Percentiles rank a stretch among this genome's conserved stretches.
These are phyloP conservation scores for Synaphobranchus kaupii DNA, from an alignment of 2,797 vertebrate genomes.

Conservation along the genomic window DNA sequence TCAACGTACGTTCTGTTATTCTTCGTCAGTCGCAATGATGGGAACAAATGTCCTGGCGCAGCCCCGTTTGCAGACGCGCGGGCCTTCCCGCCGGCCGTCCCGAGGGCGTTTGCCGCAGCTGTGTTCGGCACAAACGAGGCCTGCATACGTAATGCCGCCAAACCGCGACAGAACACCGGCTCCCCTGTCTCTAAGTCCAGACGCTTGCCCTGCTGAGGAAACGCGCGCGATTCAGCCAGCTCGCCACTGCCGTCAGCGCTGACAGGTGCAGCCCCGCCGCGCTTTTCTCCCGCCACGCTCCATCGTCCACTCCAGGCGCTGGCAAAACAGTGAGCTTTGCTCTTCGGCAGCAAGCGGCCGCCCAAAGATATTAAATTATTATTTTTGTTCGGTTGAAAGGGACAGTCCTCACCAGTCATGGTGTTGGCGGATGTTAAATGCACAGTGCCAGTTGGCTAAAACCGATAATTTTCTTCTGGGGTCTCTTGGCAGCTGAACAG, in stretches of 20 bases:
- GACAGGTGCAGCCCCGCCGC: constrained; percentile 50
- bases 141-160: constrained; percentile 52
- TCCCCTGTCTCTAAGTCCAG: constrained; percentile 27
- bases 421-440: no score
- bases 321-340: neutral
- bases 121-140: constrained; percentile 52
- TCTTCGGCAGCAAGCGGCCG: neutral
- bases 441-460: no score
- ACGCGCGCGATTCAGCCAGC: constrained; percentile 27
- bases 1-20: no score
- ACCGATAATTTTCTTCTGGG: no score
- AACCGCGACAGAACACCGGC: constrained; percentile 16
- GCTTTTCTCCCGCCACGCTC: neutral
- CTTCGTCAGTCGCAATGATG: no score
- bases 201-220: constrained; percentile 35
- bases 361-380: no score
- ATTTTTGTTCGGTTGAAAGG: no score
- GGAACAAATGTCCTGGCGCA: no score
- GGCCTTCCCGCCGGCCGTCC: no score
- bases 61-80: no score
- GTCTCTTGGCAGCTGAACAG: no score
- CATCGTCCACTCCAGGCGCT: neutral
- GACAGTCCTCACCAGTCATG: no score
- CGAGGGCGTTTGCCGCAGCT: constrained; percentile 49
- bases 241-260: constrained; percentile 33